Evolutionary conservation across 2,113 vertebrate species (phyloP).

Genomic region (Takifugu flavidus): DNA sequence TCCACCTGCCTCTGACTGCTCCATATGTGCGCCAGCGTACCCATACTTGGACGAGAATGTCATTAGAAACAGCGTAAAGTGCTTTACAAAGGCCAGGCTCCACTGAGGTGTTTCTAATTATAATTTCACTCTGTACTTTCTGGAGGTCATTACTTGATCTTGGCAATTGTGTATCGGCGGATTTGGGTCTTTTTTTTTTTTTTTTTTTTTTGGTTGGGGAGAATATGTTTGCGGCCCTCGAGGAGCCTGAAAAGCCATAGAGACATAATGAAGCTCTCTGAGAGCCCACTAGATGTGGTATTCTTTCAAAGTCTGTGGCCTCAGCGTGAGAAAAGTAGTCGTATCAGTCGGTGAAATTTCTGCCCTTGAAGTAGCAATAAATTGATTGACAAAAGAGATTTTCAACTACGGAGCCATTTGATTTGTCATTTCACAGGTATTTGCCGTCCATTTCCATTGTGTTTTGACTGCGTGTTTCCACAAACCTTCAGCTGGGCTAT

Average conservation of each 20-base stretch:
- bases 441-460: conserved; percentile 20
- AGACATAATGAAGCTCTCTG: not conserved
- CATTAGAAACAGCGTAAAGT: conserved; percentile 11
- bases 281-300: not conserved
- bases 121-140: conserved; percentile 18
- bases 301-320: conserved; percentile 4
- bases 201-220: not conserved
- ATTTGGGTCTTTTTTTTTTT: conserved; percentile 9
- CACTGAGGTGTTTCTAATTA: conserved; percentile 21
- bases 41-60: conserved; percentile 30
- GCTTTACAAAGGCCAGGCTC: conserved; percentile 8
- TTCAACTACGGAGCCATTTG: conserved; percentile 12
- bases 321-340: conserved; percentile 23
- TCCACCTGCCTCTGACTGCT: conserved; percentile 32
- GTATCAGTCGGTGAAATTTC: conserved; percentile 10
- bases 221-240: conserved; percentile 1
- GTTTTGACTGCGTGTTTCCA: conserved; percentile 12
- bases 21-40: conserved; percentile 25
- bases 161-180: conserved; percentile 6
- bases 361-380: conserved; percentile 10
- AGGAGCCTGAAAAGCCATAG: conserved; percentile 5
- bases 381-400: conserved; percentile 19
- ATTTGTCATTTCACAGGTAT: conserved; percentile 15
- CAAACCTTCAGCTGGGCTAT: conserved; percentile 1
- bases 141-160: conserved; percentile 22